Percentiles rank a stretch among this genome's conserved stretches.
phyloP scores from a whole-genome alignment of 2,113 vertebrate species.

The Orthonyx spaldingii region DNA sequence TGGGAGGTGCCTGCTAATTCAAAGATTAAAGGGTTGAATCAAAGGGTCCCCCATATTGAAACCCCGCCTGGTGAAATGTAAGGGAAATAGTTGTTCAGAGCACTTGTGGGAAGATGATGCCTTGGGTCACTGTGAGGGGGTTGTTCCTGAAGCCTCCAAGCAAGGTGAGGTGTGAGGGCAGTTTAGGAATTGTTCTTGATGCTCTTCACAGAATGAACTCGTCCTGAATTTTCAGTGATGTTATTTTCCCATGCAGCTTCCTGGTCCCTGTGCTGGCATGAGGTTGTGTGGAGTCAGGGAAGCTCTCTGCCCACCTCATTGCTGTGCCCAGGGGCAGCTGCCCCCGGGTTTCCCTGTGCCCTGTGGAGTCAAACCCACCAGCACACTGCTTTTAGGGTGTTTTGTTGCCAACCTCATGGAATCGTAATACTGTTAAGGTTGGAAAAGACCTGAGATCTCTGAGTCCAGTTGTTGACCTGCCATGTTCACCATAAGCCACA shows the following conservation, averaged over 20 bases:
- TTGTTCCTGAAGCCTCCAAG: not conserved
- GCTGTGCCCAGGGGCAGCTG: not conserved
- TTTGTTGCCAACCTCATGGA: not conserved
- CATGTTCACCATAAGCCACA: not conserved
- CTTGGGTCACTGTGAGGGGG: not conserved
- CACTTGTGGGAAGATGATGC: not conserved
- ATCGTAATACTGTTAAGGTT: not conserved
- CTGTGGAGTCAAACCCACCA: not conserved
- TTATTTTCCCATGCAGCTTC: not conserved
- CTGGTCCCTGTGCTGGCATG: not conserved
- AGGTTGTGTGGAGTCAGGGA: not conserved
- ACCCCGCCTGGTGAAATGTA: not conserved
- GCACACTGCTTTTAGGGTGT: not conserved
- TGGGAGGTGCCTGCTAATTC: not conserved
- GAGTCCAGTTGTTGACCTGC: not conserved
- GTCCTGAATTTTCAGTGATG: not conserved
- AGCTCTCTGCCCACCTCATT: not conserved
- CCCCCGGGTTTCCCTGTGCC: not conserved
- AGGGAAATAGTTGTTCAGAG: not conserved
- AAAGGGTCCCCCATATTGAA: not conserved
- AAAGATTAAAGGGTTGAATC: too few species aligned
- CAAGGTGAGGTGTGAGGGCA: not conserved
- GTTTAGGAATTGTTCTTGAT: not conserved
- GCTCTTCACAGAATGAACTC: not conserved
- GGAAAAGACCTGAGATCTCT: not conserved